phyloP scores from a whole-genome alignment of 1,140 invertebrate genomes.

The Nephila pilipes region DNA sequence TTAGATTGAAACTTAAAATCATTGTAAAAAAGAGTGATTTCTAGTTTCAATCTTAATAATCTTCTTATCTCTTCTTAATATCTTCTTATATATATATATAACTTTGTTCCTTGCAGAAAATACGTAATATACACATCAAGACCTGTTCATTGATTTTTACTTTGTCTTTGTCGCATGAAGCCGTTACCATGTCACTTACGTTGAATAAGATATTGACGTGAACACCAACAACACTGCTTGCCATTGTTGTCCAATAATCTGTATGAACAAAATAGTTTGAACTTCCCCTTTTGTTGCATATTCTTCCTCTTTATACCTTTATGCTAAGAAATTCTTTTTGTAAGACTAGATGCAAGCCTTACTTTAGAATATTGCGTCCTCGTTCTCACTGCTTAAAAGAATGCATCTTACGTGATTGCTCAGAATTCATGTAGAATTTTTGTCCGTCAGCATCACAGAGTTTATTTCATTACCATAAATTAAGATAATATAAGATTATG shows the following conservation, averaged over 20 bases:
- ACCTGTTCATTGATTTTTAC: conserved; percentile 33
- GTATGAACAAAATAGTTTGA: not conserved
- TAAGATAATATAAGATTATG: conserved; percentile 8
- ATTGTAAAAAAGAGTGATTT: too few species aligned
- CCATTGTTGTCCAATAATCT: conserved; percentile 1
- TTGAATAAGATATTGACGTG: conserved; percentile 29
- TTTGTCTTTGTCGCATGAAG: not conserved
- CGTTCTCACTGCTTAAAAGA: not conserved
- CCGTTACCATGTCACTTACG: conserved; percentile 20
- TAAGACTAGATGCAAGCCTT: not conserved
- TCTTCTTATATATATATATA: too few species aligned
- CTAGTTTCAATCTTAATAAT: too few species aligned
- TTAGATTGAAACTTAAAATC: too few species aligned
- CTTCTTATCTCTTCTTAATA: too few species aligned
- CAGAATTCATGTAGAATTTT: not conserved
- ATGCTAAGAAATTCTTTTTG: conserved; percentile 5
- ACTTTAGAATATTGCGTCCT: not conserved
- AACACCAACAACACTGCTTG: not conserved
- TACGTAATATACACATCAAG: not conserved
- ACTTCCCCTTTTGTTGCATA: not conserved
- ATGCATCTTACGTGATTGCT: not conserved
- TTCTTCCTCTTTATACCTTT: not conserved
- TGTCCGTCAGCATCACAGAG: not conserved
- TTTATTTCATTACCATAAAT: conserved; percentile 21
- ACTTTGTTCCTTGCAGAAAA: not conserved